A percentile compares a stretch with the other conserved stretches of the same genome.
Conservation (phyloP, 2,113 vertebrate species). For the Pterocles burchelli region DNA sequence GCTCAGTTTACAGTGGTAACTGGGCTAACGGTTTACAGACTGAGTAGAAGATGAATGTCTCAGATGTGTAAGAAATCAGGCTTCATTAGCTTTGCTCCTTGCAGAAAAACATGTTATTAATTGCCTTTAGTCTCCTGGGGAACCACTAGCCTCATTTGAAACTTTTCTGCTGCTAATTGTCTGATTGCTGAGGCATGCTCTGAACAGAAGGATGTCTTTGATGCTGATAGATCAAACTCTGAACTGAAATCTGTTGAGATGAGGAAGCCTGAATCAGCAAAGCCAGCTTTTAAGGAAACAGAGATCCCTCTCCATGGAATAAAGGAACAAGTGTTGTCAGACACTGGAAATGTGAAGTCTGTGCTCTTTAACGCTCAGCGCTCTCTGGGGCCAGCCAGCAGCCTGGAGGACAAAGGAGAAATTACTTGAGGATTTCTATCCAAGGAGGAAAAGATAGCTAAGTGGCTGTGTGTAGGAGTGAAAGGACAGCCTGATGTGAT, state of each 20-base stretch:
- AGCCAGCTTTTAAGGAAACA: slow-evolving; percentile 40
- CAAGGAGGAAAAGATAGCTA: neutral
- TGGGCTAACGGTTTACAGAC: neutral
- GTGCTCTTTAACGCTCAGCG: neutral
- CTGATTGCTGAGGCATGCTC: neutral
- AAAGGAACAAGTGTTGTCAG: neutral
- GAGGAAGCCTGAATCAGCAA: slow-evolving; percentile 45
- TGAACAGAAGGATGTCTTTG: slow-evolving; percentile 27
- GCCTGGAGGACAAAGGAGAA: neutral
- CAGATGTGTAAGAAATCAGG: slow-evolving; percentile 15
- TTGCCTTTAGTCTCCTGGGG: slow-evolving; percentile 37
- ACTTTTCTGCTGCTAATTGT: neutral
- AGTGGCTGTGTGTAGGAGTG: neutral
- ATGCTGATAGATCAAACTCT: slow-evolving; percentile 38
- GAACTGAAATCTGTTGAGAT: slow-evolving; percentile 18
- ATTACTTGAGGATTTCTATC: neutral
- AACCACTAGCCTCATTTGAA: neutral
- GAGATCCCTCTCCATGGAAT: slow-evolving; percentile 6
- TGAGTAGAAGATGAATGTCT: neutral
- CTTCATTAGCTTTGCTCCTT: slow-evolving; percentile 54
- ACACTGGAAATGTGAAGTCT: neutral
- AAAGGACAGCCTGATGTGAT: neutral
- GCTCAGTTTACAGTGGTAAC: neutral
- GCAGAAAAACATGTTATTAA: slow-evolving; percentile 50
- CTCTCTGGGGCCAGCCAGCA: neutral